phyloP scores from a whole-genome alignment of 2,113 vertebrate species.

The Chaenogobius annularis region DNA sequence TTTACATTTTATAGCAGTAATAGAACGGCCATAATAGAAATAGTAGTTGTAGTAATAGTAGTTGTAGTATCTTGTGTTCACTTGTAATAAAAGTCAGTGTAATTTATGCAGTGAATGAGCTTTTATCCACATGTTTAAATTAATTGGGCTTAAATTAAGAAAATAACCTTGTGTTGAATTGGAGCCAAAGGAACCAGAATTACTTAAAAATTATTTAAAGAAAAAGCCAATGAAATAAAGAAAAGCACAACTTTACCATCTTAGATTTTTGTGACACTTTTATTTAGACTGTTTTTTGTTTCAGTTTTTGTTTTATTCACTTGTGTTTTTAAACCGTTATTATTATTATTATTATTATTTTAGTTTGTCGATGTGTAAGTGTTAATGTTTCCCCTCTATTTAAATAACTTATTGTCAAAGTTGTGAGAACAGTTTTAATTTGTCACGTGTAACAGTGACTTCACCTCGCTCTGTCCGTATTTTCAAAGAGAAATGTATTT shows the following conservation, averaged over 20 bases:
- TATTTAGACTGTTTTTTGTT: not conserved
- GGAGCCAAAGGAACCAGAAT: too few relatives aligned
- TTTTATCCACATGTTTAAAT: too few relatives aligned
- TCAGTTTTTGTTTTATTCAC: not conserved
- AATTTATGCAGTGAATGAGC: too few relatives aligned
- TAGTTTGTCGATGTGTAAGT: not conserved
- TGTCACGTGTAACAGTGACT: not conserved
- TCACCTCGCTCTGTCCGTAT: constrained; percentile 15
- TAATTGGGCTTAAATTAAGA: too few relatives aligned
- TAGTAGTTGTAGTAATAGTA: too few relatives aligned
- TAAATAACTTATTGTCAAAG: not conserved
- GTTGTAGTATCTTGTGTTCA: too few relatives aligned
- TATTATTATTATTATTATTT: not conserved
- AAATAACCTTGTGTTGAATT: too few relatives aligned
- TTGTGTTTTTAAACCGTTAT: not conserved
- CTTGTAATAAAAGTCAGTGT: too few relatives aligned
- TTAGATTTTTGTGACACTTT: not conserved
- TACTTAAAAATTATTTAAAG: too few relatives aligned
- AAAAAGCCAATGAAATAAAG: too few relatives aligned
- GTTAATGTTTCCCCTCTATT: not conserved
- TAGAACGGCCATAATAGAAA: too few relatives aligned
- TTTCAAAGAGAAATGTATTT: constrained; percentile 71
- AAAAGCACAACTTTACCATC: not conserved
- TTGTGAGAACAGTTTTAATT: not conserved
- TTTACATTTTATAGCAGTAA: too few relatives aligned